phyloP scores from a whole-genome alignment of 2,113 vertebrate species.

The Psephotus haematonotus region DNA sequence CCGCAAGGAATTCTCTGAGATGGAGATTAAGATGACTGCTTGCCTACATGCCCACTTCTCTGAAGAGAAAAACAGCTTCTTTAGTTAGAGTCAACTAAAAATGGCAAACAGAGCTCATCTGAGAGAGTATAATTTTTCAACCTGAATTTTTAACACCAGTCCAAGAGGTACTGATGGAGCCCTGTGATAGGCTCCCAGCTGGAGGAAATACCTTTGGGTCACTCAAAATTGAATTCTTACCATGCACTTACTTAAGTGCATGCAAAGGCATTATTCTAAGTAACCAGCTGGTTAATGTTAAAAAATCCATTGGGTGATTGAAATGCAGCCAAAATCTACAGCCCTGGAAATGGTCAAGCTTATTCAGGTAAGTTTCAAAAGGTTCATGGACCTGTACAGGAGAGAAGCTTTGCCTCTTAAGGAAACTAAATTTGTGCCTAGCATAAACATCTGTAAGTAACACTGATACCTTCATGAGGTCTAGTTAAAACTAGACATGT shows the following conservation, averaged over 20 bases:
- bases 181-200: background rate
- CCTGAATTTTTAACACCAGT: background rate
- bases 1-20: background rate
- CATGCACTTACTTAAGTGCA: background rate
- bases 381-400: background rate
- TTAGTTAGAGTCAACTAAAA: background rate
- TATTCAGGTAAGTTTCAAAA: background rate
- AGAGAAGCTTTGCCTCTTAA: background rate
- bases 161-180: background rate
- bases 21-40: background rate
- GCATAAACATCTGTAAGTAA: background rate
- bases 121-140: background rate
- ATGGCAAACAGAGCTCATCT: background rate
- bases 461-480: background rate
- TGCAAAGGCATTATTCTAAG: background rate
- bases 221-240: conserved; percentile 9
- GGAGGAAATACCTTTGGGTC: conserved; percentile 34
- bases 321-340: background rate
- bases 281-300: conserved; percentile 14
- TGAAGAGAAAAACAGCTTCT: background rate
- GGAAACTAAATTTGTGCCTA: background rate
- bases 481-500: background rate
- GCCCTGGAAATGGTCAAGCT: background rate
- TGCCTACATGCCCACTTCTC: background rate
- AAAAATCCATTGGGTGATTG: background rate